Evolutionary conservation across 1,140 invertebrate genomes (phyloP), one percentile per base, ranked within the genome.

Genomic region (Bombus consobrinus): DNA sequence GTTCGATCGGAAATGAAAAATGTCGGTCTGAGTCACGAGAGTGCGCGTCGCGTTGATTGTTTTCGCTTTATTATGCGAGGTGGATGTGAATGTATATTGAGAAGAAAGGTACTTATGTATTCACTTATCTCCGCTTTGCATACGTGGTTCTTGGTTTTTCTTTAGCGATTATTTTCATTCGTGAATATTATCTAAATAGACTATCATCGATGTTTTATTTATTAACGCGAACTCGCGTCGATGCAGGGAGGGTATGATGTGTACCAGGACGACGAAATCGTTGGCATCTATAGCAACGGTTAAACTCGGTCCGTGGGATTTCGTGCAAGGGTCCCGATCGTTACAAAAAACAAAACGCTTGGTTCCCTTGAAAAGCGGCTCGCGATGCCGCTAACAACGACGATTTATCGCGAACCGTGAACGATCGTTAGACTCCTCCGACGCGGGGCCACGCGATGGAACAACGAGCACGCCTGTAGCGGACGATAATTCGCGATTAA

Each of bases 331-430:
- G 2, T 4, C 15, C 39, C 39, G 0, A 15, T 72, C 69, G 59
- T 71, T 41, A 74, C 25, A 62, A 75, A 79, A 62, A 88, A 87
- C 62, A 43, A 83, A 83, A 79, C 53, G 34, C 68, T 37, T 8
- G 43, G 1, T 4, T 34, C 39, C 18, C 53, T 75, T 69, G 82
- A 66, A 72, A 83, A 66, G 64, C 9, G 64, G 5, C 53, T 89
- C 82, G 34, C 75, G 39, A 43, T 28, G 25, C 39, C 43, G 47
- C 82, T 80, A 88, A 86, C 83, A 74, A 90, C 81, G 57, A 62
- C 86, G 78, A 90, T 89, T 89, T 90, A 90, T 90, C 77, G 89
- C 83, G 77, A 89, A 86, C 82, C 78, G 83, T 72, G 88, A 86
- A 86, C 83, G 89, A 90, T 90, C 83, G 86, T 90, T 89, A 90